Evolutionary conservation across 2,888 invertebrate species (phyloP), one percentile per base, ranked within the genome.

Genomic region (Caenorhabditis sulstoni): DNA sequence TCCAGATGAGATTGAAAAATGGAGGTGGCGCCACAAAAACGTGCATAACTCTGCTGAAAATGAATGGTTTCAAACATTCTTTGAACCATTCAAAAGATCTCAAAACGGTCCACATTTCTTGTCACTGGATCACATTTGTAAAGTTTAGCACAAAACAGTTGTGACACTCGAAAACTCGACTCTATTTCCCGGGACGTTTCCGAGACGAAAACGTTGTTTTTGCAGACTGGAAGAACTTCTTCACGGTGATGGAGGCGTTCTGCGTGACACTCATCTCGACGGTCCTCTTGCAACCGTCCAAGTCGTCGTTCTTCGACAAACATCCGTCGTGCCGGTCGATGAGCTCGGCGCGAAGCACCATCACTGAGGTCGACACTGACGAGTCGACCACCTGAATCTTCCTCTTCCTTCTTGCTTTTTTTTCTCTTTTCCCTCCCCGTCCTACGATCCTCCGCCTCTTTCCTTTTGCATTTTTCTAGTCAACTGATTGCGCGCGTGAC

Each of bases 181-280:
- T 7, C 29, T 29, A 29, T 5, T 3, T 7, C 29, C 29, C 29
- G 29, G 4, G 4, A 3, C 3, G 4, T 29, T 29, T 29, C 7
- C 29, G 29, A 29, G 29, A 29, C 3, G 29, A 29, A 3, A 3
- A 3, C 29, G 4, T 22, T 12, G 3, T 39, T 29, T 29, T 29
- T 88, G 70, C 66, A 88, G 88, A 87, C 65, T 88, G 88, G 88
- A 88, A 88, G 81, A 88, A 88, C 71, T 82, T 86, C 61, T 85
- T 84, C 53, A 87, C 85, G 9, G 85, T 89, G 20, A 66, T 87
- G 58, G 88, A 88, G 67, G 84, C 88, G n/a, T 88, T 88, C 74
- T 73, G 85, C 58, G 87, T 88, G 20, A 86, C 87, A n/a, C 62
- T 89, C 5, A 85, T 89, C 59, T 85, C 88, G 9, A 87, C 88